Conservation (phyloP, 1,140 invertebrate genomes). For the Tetragnatha versicolor region DNA sequence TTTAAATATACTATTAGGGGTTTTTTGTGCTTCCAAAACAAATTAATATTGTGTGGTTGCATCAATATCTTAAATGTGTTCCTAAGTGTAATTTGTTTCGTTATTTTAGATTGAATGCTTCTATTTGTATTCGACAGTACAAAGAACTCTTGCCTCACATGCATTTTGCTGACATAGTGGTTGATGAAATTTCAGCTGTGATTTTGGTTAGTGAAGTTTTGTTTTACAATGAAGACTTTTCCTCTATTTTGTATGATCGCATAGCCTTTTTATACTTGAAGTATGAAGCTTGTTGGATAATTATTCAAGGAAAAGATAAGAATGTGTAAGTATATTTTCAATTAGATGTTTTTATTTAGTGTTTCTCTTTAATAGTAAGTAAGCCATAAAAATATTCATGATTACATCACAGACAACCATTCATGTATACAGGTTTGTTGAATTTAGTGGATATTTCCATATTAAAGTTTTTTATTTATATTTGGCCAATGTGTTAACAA, state of each 20-base stretch:
- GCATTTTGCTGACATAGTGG: constrained; percentile 28
- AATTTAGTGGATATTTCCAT: no score
- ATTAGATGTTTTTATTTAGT: background rate
- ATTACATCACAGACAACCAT: no score
- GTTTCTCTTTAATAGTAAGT: no score
- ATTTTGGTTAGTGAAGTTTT: constrained; percentile 11
- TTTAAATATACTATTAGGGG: no score
- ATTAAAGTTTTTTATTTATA: no score
- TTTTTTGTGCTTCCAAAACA: no score
- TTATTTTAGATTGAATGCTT: constrained; percentile 3
- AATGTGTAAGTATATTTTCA: constrained; percentile 1
- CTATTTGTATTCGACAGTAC: constrained; percentile 10
- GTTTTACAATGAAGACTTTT: background rate
- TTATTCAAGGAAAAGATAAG: background rate
- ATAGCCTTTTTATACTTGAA: constrained; percentile 3
- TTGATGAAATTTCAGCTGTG: constrained; percentile 33
- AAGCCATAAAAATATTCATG: no score
- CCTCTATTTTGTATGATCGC: background rate
- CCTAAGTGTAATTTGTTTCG: background rate
- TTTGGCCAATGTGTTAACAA: no score
- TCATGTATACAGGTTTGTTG: no score
- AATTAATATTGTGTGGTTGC: no score
- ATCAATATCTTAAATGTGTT: no score
- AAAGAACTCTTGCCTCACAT: background rate
- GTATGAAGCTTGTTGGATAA: constrained; percentile 33